Percentiles rank a stretch among this genome's conserved stretches.
These are phyloP conservation scores for Macrosteles quadrilineatus DNA, from an alignment of 1,140 invertebrate species.

Conservation along the genomic window DNA sequence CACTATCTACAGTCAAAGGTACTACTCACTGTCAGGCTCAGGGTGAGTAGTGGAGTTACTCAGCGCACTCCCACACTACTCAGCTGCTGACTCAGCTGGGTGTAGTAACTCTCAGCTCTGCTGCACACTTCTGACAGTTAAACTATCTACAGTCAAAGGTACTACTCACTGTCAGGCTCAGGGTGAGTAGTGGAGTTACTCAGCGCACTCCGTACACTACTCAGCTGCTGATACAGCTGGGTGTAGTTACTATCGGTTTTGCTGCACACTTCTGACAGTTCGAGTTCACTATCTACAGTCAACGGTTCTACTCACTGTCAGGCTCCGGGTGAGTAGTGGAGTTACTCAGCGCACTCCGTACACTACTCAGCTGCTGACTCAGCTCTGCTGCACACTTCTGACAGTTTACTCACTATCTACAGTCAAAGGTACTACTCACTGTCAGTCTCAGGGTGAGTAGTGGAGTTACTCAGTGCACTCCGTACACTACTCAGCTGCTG, in stretches of 20 bases:
- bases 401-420: background rate
- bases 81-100: background rate
- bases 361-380: background rate
- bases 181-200: background rate
- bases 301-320: too few species aligned
- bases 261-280: constrained; percentile 1
- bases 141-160: too few species aligned
- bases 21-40: background rate
- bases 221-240: background rate
- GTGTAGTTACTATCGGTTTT: background rate
- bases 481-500: background rate
- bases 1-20: too few species aligned
- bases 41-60: background rate
- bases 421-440: too few species aligned
- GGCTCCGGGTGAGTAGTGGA: background rate
- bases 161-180: background rate
- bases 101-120: background rate
- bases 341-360: background rate
- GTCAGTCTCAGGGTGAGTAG: background rate
- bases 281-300: background rate
- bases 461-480: background rate
- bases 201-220: background rate
- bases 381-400: background rate
- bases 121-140: background rate
- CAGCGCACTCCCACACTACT: background rate